These are phyloP conservation scores for Craterocephalus amniculus DNA, from an alignment of 2,797 vertebrate genomes.

Conservation along the genomic window DNA sequence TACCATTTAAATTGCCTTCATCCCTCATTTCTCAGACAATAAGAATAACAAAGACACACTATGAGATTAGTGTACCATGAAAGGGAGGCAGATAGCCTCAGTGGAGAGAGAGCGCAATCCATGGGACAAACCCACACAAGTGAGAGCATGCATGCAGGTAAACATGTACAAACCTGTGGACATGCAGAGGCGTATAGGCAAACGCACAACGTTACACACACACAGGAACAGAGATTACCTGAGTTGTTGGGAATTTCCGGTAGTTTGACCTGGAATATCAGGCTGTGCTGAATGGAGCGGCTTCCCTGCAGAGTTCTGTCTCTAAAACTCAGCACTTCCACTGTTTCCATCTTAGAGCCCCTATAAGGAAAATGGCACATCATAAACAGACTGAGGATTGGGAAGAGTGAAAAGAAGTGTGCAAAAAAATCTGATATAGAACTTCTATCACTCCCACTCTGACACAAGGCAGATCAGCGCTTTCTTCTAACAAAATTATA, in stretches of 20 bases:
- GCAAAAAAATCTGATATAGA: neutral
- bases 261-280: slow-evolving; percentile 91
- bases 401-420: neutral
- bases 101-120: slow-evolving; percentile 17
- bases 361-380: slow-evolving; percentile 70
- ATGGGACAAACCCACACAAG: neutral
- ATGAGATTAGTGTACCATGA: slow-evolving; percentile 24
- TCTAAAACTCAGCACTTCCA: slow-evolving; percentile 94
- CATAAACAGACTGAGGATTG: slow-evolving; percentile 9
- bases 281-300: slow-evolving; percentile 90
- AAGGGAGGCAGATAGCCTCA: slow-evolving; percentile 15
- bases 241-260: slow-evolving; percentile 82
- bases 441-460: neutral
- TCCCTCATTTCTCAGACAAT: slow-evolving; percentile 46
- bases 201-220: neutral
- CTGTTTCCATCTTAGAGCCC: slow-evolving; percentile 81
- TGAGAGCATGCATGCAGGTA: neutral
- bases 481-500: neutral
- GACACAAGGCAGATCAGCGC: neutral
- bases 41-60: slow-evolving; percentile 40
- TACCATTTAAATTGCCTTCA: slow-evolving; percentile 67
- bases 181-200: neutral
- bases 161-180: neutral
- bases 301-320: slow-evolving; percentile 93
- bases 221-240: slow-evolving; percentile 80